These are phyloP conservation scores for Brevimyrus niger DNA, from an alignment of 2,113 vertebrate species.

Conservation along the genomic window DNA sequence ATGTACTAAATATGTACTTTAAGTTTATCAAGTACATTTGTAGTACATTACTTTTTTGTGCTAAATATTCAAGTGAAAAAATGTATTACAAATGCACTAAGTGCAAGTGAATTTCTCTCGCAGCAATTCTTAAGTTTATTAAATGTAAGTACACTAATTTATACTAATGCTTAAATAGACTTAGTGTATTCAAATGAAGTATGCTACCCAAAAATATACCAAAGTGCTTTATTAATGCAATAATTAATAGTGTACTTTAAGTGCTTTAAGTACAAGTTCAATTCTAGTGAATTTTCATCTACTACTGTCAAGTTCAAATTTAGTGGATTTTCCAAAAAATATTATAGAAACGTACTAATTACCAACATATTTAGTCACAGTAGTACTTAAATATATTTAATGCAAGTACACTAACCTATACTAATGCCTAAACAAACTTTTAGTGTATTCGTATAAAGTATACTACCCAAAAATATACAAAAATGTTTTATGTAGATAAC, in stretches of 20 bases:
- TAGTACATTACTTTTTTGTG: background rate
- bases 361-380: background rate
- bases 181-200: constrained; percentile 4
- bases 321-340: background rate
- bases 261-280: background rate
- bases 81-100: background rate
- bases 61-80: background rate
- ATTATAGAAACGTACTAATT: background rate
- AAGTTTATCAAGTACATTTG: background rate
- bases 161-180: constrained; percentile 3
- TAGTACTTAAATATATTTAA: background rate
- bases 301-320: background rate
- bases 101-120: background rate
- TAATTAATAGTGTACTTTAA: constrained; percentile 12
- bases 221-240: constrained; percentile 10
- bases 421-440: background rate
- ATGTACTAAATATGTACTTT: too few relatives aligned
- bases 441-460: background rate
- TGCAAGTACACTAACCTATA: background rate
- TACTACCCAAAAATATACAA: background rate
- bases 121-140: background rate
- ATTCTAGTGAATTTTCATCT: background rate
- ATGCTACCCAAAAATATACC: background rate
- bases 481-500: background rate
- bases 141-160: background rate